Conservation (phyloP, 2,113 vertebrate genomes). For the Furnarius figulus region DNA sequence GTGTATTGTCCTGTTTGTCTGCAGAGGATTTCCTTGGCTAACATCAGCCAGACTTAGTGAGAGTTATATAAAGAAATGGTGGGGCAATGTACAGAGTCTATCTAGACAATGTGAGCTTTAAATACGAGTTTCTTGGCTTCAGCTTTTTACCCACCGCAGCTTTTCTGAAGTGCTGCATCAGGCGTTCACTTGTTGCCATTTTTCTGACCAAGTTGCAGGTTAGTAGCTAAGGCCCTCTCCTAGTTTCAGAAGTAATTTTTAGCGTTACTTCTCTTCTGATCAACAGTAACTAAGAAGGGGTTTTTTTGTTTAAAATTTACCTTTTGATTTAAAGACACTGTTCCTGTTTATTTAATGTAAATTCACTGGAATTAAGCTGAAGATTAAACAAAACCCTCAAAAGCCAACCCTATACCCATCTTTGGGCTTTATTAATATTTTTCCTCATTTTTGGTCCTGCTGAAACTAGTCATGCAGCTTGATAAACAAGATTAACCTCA, state of each 20-base stretch:
- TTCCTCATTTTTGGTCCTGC: neutral
- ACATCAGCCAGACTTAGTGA: neutral
- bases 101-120: neutral
- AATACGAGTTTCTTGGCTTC: neutral
- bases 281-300: neutral
- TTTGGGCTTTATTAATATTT: neutral
- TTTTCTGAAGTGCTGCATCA: neutral
- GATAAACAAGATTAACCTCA: neutral
- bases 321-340: neutral
- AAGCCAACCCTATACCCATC: neutral
- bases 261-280: neutral
- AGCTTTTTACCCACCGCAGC: neutral
- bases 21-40: neutral
- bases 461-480: neutral
- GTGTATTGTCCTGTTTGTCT: neutral
- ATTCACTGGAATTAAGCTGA: neutral
- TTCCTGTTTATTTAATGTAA: neutral
- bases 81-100: neutral
- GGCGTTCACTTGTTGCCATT: neutral
- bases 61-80: neutral
- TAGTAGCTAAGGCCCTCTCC: neutral
- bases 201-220: neutral
- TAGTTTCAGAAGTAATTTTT: neutral
- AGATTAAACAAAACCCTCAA: neutral
- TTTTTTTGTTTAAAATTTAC: neutral